Evolutionary conservation across 2,888 invertebrate species (phyloP), one percentile per base, ranked within the genome.

Genomic region (Encarsia formosa): DNA sequence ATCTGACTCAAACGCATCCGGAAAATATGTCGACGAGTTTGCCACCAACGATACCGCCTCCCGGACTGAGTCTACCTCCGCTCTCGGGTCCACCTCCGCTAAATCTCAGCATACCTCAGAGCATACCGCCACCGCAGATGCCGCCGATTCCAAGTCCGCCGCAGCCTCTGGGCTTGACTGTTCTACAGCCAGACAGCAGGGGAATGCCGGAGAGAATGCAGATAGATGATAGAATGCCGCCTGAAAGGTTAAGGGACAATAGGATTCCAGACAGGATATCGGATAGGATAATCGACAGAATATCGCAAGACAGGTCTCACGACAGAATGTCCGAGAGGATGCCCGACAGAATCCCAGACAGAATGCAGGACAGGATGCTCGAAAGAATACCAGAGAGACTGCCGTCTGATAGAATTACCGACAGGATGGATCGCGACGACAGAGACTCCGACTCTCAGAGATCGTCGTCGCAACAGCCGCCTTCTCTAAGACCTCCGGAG

Each of bases 91-190:
- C 57, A 5, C 66, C 73, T 15, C 67, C 73, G 8, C 59, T 74
- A 26, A 74, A 72, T 53, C 59, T 73, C 6, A 73, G 70, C 42
- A 69, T 74, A n/a, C 68, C 72, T 0, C 74, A 73, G 40, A 72
- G 64, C 42, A 61, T 72, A 20, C 31, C 32, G 24, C 46, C 48
- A 5, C 38, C 50, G 1, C 57, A 48, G 9, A 11, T 73, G 52
- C 57, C 65, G 15, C 67, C 70, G 47, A 67, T 72, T 47, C 62
- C 72, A 15, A 67, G 70, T 1, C 62, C 64, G 35, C 60, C 62
- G 2, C 72, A 71, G 41, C 73, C 73, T 0, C 59, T 74, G 4
- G 74, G 74, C 0, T 54, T 74, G 1, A 70, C 72, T 0, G 67
- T 73, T 0, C 59, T 72, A 48, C 63, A 69, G 4, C 59, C 61